A percentile compares a stretch with the other conserved stretches of the same genome.
Conservation (phyloP, 2,888 invertebrate genomes). For the Phrixothrix hirtus region DNA sequence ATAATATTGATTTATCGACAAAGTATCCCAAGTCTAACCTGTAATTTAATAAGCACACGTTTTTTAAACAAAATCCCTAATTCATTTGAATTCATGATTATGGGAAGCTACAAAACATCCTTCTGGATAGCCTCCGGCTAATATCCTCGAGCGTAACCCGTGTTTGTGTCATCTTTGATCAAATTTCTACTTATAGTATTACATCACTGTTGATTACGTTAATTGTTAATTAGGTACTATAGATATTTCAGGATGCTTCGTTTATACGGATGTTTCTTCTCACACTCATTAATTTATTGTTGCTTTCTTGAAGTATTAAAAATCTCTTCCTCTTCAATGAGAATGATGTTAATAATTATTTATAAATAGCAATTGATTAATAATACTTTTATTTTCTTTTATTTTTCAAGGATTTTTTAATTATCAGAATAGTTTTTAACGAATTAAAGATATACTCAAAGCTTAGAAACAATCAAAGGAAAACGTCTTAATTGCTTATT, state of each 20-base stretch:
- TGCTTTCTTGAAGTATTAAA: background rate
- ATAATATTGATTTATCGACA: background rate
- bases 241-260: slow-evolving; percentile 27
- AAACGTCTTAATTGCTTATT: too few species aligned
- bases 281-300: slow-evolving; percentile 8
- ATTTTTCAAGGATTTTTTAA: too few species aligned
- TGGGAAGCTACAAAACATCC: slow-evolving; percentile 6
- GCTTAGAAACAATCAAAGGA: too few species aligned
- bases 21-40: background rate
- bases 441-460: too few species aligned
- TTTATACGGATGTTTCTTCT: slow-evolving; percentile 7
- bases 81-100: background rate
- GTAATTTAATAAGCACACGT: background rate
- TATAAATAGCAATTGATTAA: slow-evolving; percentile 29
- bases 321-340: slow-evolving; percentile 15
- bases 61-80: background rate
- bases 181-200: slow-evolving; percentile 17
- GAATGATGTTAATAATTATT: slow-evolving; percentile 19
- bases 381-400: slow-evolving; percentile 8
- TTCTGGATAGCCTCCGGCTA: slow-evolving; percentile 8
- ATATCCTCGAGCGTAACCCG: slow-evolving; percentile 25
- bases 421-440: too few species aligned
- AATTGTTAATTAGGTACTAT: slow-evolving; percentile 26
- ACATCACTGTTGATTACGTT: slow-evolving; percentile 27
- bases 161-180: slow-evolving; percentile 21